A percentile compares a stretch with the other conserved stretches of the same genome.
Evolutionary conservation across 2,797 vertebrate genomes (phyloP).

Genomic region (Enteromius radiatus): DNA sequence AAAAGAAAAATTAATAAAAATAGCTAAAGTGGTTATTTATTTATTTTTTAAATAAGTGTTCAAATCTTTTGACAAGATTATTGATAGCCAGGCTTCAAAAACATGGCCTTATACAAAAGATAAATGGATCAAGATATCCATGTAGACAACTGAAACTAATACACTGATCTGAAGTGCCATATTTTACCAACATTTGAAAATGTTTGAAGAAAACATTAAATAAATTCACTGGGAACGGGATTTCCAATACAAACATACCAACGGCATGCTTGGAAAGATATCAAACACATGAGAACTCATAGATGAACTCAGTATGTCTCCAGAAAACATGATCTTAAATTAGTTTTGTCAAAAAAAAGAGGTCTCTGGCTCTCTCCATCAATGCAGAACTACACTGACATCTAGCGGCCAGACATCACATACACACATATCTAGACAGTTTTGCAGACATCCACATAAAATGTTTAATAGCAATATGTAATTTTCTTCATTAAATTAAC

Average conservation of each 20-base stretch:
- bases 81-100: neutral
- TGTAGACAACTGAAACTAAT: neutral
- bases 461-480: neutral
- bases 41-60: neutral
- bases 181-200: neutral
- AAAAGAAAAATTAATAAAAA: neutral
- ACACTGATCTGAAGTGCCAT: neutral
- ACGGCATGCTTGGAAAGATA: neutral
- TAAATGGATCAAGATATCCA: neutral
- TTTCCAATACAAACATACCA: neutral
- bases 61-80: neutral
- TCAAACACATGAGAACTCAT: neutral
- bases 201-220: neutral
- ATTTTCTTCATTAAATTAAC: neutral
- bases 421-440: neutral
- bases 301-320: neutral
- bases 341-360: neutral
- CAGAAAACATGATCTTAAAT: neutral
- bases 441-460: neutral
- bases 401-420: conserved; percentile 51
- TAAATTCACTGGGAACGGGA: neutral
- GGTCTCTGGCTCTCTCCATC: too few species aligned
- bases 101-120: neutral
- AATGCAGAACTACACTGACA: conserved; percentile 38
- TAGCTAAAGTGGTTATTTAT: neutral